These are phyloP conservation scores for Sarcoramphus papa DNA, from an alignment of 2,797 vertebrate species.

Conservation along the genomic window DNA sequence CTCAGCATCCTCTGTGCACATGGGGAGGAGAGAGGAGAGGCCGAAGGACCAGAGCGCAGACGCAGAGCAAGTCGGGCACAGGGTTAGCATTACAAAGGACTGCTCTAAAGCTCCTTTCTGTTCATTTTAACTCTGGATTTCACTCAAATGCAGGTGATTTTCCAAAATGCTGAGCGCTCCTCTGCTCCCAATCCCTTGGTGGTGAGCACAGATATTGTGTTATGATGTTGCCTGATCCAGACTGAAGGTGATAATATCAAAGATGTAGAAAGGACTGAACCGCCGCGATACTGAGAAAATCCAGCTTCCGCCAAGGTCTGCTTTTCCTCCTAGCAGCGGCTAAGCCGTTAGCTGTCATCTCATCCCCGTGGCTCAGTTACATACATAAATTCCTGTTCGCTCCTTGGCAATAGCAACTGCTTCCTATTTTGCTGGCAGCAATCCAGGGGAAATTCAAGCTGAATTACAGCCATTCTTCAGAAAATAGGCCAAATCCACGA, in stretches of 20 bases:
- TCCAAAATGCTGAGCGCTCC: not conserved
- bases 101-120: not conserved
- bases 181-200: not conserved
- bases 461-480: slow-evolving; percentile 87
- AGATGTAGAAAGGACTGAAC: not conserved
- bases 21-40: not conserved
- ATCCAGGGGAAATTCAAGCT: slow-evolving; percentile 82
- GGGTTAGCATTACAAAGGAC: not conserved
- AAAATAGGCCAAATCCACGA: slow-evolving; percentile 78
- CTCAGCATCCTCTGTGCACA: not conserved
- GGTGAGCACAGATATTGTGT: not conserved
- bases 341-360: slow-evolving; percentile 28
- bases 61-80: not conserved
- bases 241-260: not conserved
- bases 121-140: not conserved
- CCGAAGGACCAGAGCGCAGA: not conserved
- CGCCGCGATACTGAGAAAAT: not conserved
- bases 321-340: not conserved
- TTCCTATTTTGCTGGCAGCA: slow-evolving; percentile 83
- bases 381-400: slow-evolving; percentile 65
- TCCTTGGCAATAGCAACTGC: slow-evolving; percentile 83
- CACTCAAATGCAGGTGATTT: not conserved
- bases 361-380: not conserved
- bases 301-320: not conserved
- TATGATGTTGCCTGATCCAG: rapidly evolving